Conservation (phyloP, 2,888 invertebrate genomes). For the Unio delphinus region DNA sequence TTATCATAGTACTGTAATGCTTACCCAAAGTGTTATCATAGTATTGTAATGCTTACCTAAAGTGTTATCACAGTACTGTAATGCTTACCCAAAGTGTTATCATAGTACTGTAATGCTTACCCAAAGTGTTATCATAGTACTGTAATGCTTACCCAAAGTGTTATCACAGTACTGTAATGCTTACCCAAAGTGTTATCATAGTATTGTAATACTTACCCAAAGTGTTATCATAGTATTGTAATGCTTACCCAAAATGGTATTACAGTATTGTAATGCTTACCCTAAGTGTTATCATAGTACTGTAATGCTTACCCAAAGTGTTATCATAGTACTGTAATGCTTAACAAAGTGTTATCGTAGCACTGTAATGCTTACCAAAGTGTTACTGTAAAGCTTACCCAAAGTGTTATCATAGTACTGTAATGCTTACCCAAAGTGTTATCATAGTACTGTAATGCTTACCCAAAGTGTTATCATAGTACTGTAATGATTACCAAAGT, state of each 20-base stretch:
- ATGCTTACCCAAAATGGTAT: slow-evolving; percentile 82
- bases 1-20: slow-evolving; percentile 81
- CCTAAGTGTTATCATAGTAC: too few relatives aligned
- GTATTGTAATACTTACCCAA: slow-evolving; percentile 77
- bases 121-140: too few relatives aligned
- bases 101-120: slow-evolving; percentile 78
- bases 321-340: slow-evolving; percentile 82
- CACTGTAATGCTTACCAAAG: slow-evolving; percentile 76
- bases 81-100: slow-evolving; percentile 81
- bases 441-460: slow-evolving; percentile 81
- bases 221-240: slow-evolving; percentile 79
- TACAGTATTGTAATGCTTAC: slow-evolving; percentile 89
- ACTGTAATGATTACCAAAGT: slow-evolving; percentile 79
- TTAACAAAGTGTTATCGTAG: too few relatives aligned
- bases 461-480: slow-evolving; percentile 90
- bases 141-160: slow-evolving; percentile 78
- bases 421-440: slow-evolving; percentile 80
- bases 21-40: slow-evolving; percentile 87
- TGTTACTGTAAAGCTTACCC: slow-evolving; percentile 70
- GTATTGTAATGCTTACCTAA: slow-evolving; percentile 77
- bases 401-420: too few relatives aligned
- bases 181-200: slow-evolving; percentile 87
- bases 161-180: slow-evolving; percentile 81
- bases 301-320: slow-evolving; percentile 78
- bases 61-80: slow-evolving; percentile 87